phyloP scores from a whole-genome alignment of 1,140 invertebrate genomes.

The Scaptomyza montana region DNA sequence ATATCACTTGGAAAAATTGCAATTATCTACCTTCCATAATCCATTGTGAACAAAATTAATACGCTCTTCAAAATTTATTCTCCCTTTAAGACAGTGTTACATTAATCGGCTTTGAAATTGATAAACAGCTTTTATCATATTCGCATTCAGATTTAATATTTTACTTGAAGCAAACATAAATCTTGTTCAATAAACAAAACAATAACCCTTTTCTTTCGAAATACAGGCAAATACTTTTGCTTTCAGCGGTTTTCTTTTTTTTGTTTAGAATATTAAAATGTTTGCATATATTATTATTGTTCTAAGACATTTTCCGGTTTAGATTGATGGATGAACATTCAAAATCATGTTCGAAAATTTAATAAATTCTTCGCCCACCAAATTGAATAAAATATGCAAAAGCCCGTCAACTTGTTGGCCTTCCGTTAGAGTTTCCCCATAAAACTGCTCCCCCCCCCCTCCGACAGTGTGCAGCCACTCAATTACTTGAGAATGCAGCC shows the following conservation, averaged over 20 bases:
- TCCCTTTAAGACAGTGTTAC: constrained; percentile 1
- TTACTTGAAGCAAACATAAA: too few relatives aligned
- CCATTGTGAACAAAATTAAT: too few relatives aligned
- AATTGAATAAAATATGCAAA: constrained; percentile 32
- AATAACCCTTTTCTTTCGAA: background rate
- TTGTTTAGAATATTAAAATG: background rate
- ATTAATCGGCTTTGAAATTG: constrained; percentile 43
- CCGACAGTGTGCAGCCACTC: constrained; percentile 1
- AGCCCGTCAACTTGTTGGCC: constrained; percentile 28
- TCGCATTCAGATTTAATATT: too few relatives aligned
- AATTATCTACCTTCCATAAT: too few relatives aligned
- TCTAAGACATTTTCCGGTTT: background rate
- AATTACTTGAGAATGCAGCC: constrained; percentile 23
- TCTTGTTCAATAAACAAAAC: too few relatives aligned
- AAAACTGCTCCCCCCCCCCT: background rate
- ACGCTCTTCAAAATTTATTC: too few relatives aligned
- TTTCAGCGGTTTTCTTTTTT: background rate
- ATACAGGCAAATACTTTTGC: background rate
- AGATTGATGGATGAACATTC: constrained; percentile 13
- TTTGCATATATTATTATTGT: background rate
- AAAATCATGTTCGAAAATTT: constrained; percentile 25
- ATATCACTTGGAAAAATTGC: too few relatives aligned
- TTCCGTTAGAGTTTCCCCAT: background rate
- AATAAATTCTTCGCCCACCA: constrained; percentile 9
- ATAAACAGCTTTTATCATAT: too few relatives aligned